phyloP scores from a whole-genome alignment of 2,797 vertebrate species.

The Arctocebus calabarensis region DNA sequence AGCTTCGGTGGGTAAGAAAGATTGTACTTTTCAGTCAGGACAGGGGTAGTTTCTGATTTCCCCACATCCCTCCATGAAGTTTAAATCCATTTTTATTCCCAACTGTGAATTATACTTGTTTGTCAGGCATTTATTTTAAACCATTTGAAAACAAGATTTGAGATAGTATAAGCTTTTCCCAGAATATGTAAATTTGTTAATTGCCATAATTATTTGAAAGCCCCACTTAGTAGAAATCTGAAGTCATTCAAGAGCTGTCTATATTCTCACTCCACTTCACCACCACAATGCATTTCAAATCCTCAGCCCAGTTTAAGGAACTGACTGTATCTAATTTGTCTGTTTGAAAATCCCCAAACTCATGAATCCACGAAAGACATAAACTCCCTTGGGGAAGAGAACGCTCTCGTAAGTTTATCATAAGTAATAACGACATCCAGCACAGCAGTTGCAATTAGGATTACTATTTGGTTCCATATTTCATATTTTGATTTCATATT shows the following conservation, averaged over 20 bases:
- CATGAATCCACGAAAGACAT: not conserved
- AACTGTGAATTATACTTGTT: not conserved
- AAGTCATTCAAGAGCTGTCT: not conserved
- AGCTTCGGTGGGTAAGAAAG: not conserved
- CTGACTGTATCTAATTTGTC: not conserved
- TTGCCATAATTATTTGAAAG: slow-evolving; percentile 46
- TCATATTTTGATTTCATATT: not conserved
- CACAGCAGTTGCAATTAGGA: not conserved
- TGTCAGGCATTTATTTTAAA: not conserved
- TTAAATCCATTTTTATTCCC: not conserved
- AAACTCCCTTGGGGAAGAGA: not conserved
- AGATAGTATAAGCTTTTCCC: not conserved
- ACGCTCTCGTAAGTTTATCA: not conserved
- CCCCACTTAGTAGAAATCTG: not conserved
- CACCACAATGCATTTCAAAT: not conserved
- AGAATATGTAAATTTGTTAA: slow-evolving; percentile 11
- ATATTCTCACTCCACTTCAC: not conserved
- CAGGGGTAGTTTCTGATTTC: not conserved
- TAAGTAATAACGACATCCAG: not conserved
- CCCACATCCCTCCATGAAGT: too few relatives aligned
- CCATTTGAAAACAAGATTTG: slow-evolving; percentile 32
- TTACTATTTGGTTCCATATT: not conserved
- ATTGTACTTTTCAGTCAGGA: not conserved
- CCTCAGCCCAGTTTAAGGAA: not conserved
- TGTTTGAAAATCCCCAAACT: not conserved